Evolutionary conservation across 2,888 invertebrate species (phyloP), one percentile per base, ranked within the genome.

Genomic region (Perithous albicinctus): DNA sequence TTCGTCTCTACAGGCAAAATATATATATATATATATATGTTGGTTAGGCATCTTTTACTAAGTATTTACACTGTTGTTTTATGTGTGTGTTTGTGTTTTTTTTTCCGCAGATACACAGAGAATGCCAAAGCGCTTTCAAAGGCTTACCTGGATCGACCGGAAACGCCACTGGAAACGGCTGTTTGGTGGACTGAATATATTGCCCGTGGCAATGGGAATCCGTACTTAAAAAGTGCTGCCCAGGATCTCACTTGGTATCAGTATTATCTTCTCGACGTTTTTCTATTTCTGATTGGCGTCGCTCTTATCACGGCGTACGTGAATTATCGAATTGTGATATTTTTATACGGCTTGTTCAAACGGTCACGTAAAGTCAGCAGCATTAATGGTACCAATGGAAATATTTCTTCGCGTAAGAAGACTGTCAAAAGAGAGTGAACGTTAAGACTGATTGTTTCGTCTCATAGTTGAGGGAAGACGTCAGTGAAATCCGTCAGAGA

Each of bases 121-220:
- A 85, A 86, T 67, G 86, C 86, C 3, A 84, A 82, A 18, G 78
- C 80, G n/a, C 82, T 87, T 8, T 82, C 86, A 54, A 80, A 70
- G 61, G 85, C 84, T 61, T 87, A 85, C 79, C 75, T 63, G 15
- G 87, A 87, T 70, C 85, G 87, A 38, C 85, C 86, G 8, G 32
- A 61, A 38, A 75, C 76, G 23, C 83, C 87, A 29, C 29, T 86
- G 51, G 80, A 86, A 43, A 86, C 84, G 2, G 87, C 87, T 20
- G 83, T 87, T 20, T 87, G 87, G 87, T 87, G 87, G 87, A 75
- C 83, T 7, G 87, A 87, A 70, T 87, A 86, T 64, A 54, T 86
- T 0, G 86, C 84, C 1, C 83, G 87, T 20, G 85, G 85, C n/a
- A 85, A 87, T 70, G 86, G 86, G 56, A 66, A 77, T 43, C 69